Evolutionary conservation across 2,113 vertebrate genomes (phyloP).

Genomic region (Eclectus roratus): DNA sequence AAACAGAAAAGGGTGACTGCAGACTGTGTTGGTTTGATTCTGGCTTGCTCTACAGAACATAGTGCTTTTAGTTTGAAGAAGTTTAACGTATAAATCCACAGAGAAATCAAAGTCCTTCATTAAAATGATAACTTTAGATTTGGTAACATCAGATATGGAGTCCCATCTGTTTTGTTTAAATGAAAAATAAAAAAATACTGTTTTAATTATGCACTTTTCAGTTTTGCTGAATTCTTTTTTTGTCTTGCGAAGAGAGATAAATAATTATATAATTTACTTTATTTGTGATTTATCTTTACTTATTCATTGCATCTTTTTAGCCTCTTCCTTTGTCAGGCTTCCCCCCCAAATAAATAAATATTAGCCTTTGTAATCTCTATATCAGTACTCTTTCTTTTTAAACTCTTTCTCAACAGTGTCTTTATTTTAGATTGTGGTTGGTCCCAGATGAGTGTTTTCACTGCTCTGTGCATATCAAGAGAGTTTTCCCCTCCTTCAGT

Average conservation of each 20-base stretch:
- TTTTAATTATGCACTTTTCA: not conserved
- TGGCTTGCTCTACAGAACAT: not conserved
- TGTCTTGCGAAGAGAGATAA: not conserved
- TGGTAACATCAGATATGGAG: not conserved
- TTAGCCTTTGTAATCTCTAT: not conserved
- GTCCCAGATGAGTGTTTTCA: not conserved
- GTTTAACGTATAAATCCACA: not conserved
- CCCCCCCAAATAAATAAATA: not conserved
- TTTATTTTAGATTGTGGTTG: not conserved
- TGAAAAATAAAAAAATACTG: not conserved
- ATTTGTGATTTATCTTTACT: not conserved
- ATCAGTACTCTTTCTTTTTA: not conserved
- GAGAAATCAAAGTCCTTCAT: not conserved
- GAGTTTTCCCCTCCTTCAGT: not conserved
- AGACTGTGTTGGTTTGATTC: not conserved
- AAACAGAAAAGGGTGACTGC: not conserved
- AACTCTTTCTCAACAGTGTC: not conserved
- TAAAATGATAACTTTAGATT: not conserved
- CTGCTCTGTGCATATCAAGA: not conserved
- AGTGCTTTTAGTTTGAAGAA: not conserved
- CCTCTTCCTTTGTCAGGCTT: not conserved
- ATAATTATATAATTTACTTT: not conserved
- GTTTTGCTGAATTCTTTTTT: not conserved
- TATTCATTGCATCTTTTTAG: not conserved
- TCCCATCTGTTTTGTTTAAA: not conserved